phyloP scores from a whole-genome alignment of 2,797 vertebrate species.

The Darevskia mixta region DNA sequence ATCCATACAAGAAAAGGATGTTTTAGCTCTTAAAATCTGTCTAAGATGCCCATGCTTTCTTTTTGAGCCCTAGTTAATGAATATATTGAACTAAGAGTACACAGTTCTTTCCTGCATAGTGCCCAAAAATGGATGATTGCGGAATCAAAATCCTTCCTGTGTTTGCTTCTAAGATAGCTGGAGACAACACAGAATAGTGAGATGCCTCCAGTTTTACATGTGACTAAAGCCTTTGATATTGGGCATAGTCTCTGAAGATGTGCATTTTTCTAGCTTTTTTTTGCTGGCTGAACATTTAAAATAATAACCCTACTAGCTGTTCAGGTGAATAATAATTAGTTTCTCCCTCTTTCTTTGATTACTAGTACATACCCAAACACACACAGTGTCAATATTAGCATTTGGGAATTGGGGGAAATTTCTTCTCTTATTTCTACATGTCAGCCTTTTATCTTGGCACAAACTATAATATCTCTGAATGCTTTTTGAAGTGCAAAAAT shows the following conservation, averaged over 20 bases:
- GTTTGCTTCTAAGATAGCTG: background rate
- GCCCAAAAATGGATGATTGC: background rate
- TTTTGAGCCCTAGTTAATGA: background rate
- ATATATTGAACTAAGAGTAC: background rate
- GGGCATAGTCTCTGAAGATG: background rate
- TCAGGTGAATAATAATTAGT: background rate
- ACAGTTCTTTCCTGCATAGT: background rate
- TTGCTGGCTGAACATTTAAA: constrained; percentile 1
- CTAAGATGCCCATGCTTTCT: background rate
- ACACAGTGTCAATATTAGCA: constrained; percentile 1
- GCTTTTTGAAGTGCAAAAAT: constrained; percentile 60
- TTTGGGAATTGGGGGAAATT: background rate
- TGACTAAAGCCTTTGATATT: background rate
- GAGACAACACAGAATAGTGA: background rate
- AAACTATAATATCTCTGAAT: constrained; percentile 59
- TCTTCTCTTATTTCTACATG: background rate
- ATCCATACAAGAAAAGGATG: background rate
- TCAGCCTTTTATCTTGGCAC: background rate
- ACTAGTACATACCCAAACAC: background rate
- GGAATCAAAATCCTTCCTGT: background rate
- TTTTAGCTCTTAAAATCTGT: background rate
- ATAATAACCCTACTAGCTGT: background rate
- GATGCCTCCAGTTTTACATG: background rate
- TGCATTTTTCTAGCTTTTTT: background rate
- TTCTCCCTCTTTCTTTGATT: constrained; percentile 2